Evolutionary conservation across 2,888 invertebrate species (phyloP).

Genomic region (Hyposoter dolosus): DNA sequence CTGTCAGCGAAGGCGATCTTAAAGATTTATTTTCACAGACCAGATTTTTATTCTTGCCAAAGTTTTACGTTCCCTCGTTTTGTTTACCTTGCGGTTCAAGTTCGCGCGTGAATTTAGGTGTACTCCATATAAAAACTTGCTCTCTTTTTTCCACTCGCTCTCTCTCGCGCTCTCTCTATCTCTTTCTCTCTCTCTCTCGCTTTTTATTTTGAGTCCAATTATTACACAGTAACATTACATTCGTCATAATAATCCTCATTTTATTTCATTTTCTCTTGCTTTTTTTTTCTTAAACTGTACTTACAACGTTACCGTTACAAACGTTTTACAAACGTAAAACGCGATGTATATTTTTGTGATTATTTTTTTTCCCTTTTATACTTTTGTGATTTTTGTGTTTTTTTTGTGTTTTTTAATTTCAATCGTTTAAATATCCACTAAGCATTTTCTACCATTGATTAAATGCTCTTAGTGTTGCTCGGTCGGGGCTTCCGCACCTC

Average conservation of each 20-base stretch:
- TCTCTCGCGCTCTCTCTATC: conserved; percentile 25
- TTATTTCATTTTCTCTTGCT: conserved; percentile 57
- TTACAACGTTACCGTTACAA: conserved; percentile 76
- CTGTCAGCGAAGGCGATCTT: conserved; percentile 48
- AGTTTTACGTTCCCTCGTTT: conserved; percentile 51
- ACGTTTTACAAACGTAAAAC: conserved; percentile 76
- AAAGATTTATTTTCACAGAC: conserved; percentile 56
- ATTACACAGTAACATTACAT: conserved; percentile 79
- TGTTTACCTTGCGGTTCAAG: conserved; percentile 34
- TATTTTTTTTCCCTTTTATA: conserved; percentile 44
- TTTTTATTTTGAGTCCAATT: conserved; percentile 71
- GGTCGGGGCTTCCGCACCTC: conserved; percentile 63
- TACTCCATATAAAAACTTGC: conserved; percentile 70
- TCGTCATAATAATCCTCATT: conserved; percentile 62
- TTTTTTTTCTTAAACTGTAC: conserved; percentile 72
- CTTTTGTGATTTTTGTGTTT: conserved; percentile 47
- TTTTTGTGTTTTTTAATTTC: conserved; percentile 42
- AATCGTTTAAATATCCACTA: conserved; percentile 76
- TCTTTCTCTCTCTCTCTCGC: conserved; percentile 49
- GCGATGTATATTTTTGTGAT: conserved; percentile 72
- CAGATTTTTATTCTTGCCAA: conserved; percentile 65
- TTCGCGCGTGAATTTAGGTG: conserved; percentile 67
- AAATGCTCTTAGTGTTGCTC: conserved; percentile 81
- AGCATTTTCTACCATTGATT: conserved; percentile 82
- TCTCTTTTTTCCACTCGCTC: conserved; percentile 43